Conservation (phyloP, 2,888 invertebrate genomes). For the Euphydryas editha region DNA sequence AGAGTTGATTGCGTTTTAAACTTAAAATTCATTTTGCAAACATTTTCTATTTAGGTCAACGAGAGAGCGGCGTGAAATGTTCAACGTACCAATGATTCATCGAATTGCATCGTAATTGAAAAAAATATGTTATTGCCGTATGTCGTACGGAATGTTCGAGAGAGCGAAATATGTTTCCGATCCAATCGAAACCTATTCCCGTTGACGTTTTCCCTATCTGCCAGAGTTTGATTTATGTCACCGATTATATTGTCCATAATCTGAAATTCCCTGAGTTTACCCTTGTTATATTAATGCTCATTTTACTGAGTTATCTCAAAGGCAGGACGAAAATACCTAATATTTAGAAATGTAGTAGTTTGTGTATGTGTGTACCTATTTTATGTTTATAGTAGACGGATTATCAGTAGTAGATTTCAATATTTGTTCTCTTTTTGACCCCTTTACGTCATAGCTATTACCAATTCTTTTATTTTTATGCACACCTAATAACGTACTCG, state of each 20-base stretch:
- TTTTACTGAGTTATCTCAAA: neutral
- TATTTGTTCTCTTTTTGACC: too few relatives aligned
- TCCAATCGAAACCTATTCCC: conserved; percentile 39
- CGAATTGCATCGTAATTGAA: conserved; percentile 80
- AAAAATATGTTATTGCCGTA: conserved; percentile 79
- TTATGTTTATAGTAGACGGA: too few relatives aligned
- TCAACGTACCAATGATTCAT: conserved; percentile 75
- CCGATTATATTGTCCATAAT: conserved; percentile 44
- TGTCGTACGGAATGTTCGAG: conserved; percentile 66
- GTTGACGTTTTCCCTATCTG: conserved; percentile 33
- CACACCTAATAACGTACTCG: too few relatives aligned
- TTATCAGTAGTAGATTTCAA: too few relatives aligned
- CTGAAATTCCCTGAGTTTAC: conserved; percentile 11
- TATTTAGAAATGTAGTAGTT: neutral
- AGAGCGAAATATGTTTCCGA: conserved; percentile 36
- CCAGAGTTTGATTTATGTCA: conserved; percentile 39
- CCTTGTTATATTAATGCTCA: neutral
- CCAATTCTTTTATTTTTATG: too few relatives aligned
- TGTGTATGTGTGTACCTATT: too few relatives aligned
- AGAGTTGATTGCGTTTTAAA: conserved; percentile 28
- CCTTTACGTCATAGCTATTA: too few relatives aligned
- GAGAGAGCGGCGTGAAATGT: conserved; percentile 58
- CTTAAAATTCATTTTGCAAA: conserved; percentile 57
- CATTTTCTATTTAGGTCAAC: conserved; percentile 72
- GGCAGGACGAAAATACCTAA: neutral